Percentiles rank a stretch among this genome's conserved stretches.
phyloP scores from a whole-genome alignment of 2,797 vertebrate genomes.

The Sus cebifrons region DNA sequence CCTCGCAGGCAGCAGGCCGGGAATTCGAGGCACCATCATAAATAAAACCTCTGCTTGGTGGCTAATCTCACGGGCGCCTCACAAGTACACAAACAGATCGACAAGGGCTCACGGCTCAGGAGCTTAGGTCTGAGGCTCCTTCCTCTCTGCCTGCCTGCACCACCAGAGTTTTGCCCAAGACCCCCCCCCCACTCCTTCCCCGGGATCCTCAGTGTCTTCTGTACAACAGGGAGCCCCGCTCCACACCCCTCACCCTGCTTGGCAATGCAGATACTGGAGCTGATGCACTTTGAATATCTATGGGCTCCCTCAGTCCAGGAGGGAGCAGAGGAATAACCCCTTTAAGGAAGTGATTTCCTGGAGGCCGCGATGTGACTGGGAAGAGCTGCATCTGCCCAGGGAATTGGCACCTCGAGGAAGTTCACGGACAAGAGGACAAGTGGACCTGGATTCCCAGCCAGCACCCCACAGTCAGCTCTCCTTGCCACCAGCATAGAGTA shows the following conservation, averaged over 20 bases:
- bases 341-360: conserved; percentile 34
- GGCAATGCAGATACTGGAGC: not conserved
- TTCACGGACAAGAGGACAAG: not conserved
- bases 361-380: not conserved
- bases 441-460: not conserved
- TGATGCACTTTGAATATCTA: not conserved
- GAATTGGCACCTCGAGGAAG: not conserved
- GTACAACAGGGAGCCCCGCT: not conserved
- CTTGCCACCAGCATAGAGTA: not conserved
- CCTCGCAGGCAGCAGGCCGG: not conserved
- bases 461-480: not conserved
- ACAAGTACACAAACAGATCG: conserved; percentile 52
- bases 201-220: not conserved
- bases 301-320: not conserved
- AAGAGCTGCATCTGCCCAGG: not conserved
- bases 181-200: not conserved
- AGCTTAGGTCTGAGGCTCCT: not conserved
- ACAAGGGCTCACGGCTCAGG: not conserved
- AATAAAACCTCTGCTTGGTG: conserved; percentile 77
- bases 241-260: not conserved
- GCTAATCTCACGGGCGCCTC: conserved; percentile 79
- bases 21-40: conserved; percentile 65
- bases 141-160: not conserved
- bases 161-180: not conserved
- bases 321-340: not conserved